Evolutionary conservation across 2,113 vertebrate genomes (phyloP).

Genomic region (Leptocoma aspasia): DNA sequence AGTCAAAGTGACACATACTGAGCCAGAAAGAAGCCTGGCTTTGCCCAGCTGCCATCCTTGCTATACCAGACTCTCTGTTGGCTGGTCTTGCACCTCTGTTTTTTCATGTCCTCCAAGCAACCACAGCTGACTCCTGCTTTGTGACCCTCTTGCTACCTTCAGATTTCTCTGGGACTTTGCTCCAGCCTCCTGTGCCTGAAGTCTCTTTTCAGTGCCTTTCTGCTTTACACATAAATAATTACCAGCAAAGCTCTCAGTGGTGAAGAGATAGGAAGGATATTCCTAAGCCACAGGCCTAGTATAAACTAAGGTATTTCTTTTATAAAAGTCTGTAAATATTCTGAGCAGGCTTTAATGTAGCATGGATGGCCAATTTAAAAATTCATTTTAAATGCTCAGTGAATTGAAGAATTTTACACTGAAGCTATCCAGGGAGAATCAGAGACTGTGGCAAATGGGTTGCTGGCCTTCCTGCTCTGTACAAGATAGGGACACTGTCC

Average conservation of each 20-base stretch:
- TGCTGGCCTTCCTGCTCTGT: neutral
- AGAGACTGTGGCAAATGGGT: neutral
- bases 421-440: neutral
- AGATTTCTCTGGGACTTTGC: neutral
- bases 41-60: neutral
- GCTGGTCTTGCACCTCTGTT: neutral
- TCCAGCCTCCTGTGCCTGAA: neutral
- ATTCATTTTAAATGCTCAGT: neutral
- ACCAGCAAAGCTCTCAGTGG: neutral
- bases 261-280: neutral
- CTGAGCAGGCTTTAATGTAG: neutral
- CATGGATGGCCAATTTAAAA: neutral
- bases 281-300: neutral
- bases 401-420: neutral
- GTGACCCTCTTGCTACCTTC: neutral
- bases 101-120: neutral
- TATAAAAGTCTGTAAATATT: neutral
- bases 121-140: neutral
- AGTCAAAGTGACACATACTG: accelerated
- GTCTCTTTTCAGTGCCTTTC: neutral
- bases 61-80: neutral
- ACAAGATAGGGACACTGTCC: accelerated
- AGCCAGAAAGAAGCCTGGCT: neutral
- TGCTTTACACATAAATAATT: neutral
- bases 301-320: neutral